Percentiles rank a stretch among this genome's conserved stretches.
Evolutionary conservation across 2,113 vertebrate species (phyloP).

Genomic region (Nettapus auritus): DNA sequence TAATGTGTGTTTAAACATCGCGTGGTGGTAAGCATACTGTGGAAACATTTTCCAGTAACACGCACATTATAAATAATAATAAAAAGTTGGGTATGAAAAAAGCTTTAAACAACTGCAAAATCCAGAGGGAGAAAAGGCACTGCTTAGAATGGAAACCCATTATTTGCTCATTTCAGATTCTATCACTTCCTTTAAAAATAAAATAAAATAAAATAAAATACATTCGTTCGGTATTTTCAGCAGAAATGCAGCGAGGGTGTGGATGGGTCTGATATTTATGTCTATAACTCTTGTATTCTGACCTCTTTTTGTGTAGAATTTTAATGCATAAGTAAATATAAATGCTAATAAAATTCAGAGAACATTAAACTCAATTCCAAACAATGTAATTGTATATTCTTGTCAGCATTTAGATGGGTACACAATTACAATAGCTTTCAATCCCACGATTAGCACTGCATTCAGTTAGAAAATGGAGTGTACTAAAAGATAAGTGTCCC

Average conservation of each 20-base stretch:
- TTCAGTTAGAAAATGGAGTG: conserved; percentile 81
- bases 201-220: conserved; percentile 58
- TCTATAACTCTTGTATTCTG: conserved; percentile 45
- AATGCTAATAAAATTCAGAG: conserved; percentile 78
- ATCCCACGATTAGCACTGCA: conserved; percentile 77
- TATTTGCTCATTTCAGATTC: conserved; percentile 76
- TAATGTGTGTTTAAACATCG: conserved; percentile 83
- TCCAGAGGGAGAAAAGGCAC: conserved; percentile 48
- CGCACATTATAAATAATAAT: conserved; percentile 72
- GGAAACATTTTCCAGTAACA: conserved; percentile 72
- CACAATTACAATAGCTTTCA: conserved; percentile 83
- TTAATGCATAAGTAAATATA: conserved; percentile 80
- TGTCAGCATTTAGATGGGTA: conserved; percentile 80
- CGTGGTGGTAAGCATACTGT: conserved; percentile 74
- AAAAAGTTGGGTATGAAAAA: conserved; percentile 71
- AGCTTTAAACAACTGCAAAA: conserved; percentile 70
- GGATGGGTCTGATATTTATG: conserved; percentile 58
- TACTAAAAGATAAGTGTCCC: conserved; percentile 83
- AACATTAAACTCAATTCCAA: conserved; percentile 78
- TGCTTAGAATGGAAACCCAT: conserved; percentile 67
- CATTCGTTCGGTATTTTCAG: conserved; percentile 33
- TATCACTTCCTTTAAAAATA: conserved; percentile 60
- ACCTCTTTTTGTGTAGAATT: conserved; percentile 71
- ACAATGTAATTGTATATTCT: conserved; percentile 81
- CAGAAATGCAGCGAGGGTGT: conserved; percentile 13